Percentiles rank a stretch among this genome's conserved stretches.
Conservation (phyloP, 1,140 invertebrate species). For the Dysdera silvatica region DNA sequence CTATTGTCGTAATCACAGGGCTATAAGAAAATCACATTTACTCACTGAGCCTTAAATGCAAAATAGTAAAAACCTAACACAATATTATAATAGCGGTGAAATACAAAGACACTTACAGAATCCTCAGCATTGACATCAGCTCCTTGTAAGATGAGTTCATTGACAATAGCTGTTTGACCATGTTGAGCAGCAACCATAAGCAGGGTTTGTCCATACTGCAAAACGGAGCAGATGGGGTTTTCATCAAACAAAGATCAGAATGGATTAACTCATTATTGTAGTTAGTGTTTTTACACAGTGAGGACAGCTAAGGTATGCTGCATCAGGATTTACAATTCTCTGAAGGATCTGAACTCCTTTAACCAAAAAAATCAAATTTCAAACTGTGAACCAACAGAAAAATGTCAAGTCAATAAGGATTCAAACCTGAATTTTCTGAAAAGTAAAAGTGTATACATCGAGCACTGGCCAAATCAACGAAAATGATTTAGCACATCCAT, state of each 20-base stretch:
- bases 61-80: not conserved
- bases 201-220: conserved; percentile 79
- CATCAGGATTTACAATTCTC: no score
- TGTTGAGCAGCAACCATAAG: conserved; percentile 77
- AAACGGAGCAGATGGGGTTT: conserved; percentile 25
- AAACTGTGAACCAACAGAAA: no score
- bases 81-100: not conserved
- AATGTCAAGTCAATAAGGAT: no score
- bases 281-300: not conserved
- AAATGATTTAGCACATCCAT: no score
- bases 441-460: no score
- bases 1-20: no score
- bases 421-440: no score
- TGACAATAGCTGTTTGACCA: conserved; percentile 70
- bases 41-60: no score
- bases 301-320: not conserved
- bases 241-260: conserved; percentile 2
- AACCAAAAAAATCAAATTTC: no score
- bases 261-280: not conserved
- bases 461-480: no score
- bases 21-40: no score
- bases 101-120: conserved; percentile 49
- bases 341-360: no score
- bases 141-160: conserved; percentile 70
- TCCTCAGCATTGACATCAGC: conserved; percentile 86